Evolutionary conservation across 2,113 vertebrate species (phyloP), one percentile per base, ranked within the genome.

Genomic region (Cephalopterus ornatus): DNA sequence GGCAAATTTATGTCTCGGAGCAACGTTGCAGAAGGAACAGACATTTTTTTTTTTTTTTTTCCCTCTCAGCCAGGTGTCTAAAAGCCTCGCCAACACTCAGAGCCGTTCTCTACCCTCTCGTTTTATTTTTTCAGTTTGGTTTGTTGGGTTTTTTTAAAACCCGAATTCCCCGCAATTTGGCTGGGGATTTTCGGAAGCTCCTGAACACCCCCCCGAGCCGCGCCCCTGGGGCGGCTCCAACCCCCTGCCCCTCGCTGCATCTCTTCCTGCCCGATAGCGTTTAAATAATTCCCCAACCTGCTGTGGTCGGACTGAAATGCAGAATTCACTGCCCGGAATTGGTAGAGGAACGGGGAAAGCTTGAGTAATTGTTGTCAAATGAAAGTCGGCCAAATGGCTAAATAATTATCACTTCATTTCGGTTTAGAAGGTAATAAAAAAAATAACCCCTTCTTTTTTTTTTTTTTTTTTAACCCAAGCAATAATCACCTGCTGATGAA

Each of bases 341-440:
- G 24, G 59, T 32, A 39, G 27, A 47, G 59, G 44, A 58, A 75
- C 14, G 21, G 67, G 15, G 30, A 95, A 96, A 95, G 28, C 63
- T 61, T 2, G 72, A 92, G 91, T 92, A 96, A 96, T 96, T 92
- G 76, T 78, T 88, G 63, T 44, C 59, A 73, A 94, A 95, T n/a
- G 88, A 95, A 76, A n/a, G 17, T 66, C 67, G 61, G 73, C 73
- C 89, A 92, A 95, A 91, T 78, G 95, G 86, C 52, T 56, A 95
- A 96, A 96, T 96, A 96, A 96, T 96, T 97, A 96, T 96, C 96
- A 94, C 95, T 96, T 97, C 90, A 88, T 97, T 96, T 96, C 63
- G 92, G 68, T 94, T 96, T 83, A 90, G 89, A 96, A 96, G 71
- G 93, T 50, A 92, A 93, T 96, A 87, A 94, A 95, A 85, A 91